Evolutionary conservation across 2,888 invertebrate species (phyloP).

Genomic region (Acanthosepion esculentum): DNA sequence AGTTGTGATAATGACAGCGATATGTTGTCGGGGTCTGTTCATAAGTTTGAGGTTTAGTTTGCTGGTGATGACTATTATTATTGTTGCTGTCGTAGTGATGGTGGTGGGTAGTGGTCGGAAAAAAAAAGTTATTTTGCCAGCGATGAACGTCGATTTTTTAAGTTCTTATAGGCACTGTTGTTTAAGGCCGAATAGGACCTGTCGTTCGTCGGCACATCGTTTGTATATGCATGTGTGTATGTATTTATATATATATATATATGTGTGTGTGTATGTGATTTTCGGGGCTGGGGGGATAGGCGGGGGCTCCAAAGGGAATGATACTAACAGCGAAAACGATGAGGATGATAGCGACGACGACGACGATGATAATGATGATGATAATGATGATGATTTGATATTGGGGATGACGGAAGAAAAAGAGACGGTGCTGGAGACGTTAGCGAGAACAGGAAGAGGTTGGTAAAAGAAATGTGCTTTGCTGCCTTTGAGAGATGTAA

Average conservation of each 20-base stretch:
- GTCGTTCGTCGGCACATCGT: neutral
- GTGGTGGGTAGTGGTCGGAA: neutral
- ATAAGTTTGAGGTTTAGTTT: neutral
- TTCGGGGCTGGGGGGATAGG: neutral
- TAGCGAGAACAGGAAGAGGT: neutral
- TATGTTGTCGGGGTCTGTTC: neutral
- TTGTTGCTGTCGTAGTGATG: neutral
- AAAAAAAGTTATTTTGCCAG: neutral
- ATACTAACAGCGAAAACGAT: neutral
- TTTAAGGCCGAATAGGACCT: neutral
- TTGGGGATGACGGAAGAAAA: no score
- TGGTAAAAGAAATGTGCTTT: neutral
- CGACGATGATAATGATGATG: neutral
- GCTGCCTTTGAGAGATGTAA: neutral
- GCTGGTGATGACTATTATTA: neutral
- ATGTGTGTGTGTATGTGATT: neutral
- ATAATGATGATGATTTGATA: neutral
- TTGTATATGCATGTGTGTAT: neutral
- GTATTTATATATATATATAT: neutral
- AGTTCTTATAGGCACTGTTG: neutral
- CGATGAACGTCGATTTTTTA: neutral
- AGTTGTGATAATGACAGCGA: no score
- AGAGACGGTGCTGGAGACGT: neutral
- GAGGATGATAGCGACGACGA: neutral
- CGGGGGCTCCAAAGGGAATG: neutral